A percentile compares a stretch with the other conserved stretches of the same genome.
phyloP scores from a whole-genome alignment of 2,888 invertebrate species.

The Diadegma fenestrale region DNA sequence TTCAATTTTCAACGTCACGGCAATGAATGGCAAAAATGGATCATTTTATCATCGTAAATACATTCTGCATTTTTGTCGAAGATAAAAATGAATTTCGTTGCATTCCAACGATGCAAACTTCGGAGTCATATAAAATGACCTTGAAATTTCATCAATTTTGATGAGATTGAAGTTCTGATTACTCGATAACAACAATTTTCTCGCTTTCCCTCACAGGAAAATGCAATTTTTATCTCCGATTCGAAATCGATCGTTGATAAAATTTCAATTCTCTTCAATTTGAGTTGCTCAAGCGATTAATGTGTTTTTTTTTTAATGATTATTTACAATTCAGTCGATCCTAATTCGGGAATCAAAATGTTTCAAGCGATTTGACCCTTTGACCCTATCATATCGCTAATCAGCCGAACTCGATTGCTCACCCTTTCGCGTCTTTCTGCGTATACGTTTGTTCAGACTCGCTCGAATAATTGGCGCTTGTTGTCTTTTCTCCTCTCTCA shows the following conservation, averaged over 20 bases:
- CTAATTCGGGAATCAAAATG: background rate
- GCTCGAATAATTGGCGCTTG: constrained; percentile 21
- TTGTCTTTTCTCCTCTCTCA: constrained; percentile 26
- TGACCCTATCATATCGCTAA: background rate
- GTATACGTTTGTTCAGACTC: constrained; percentile 1
- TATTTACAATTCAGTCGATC: background rate
- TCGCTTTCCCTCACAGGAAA: background rate
- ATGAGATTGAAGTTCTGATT: background rate
- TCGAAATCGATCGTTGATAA: background rate
- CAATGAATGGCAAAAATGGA: too few relatives aligned
- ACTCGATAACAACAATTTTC: background rate
- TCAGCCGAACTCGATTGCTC: background rate
- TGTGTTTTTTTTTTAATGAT: background rate
- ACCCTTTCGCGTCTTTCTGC: background rate
- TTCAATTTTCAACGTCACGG: too few relatives aligned
- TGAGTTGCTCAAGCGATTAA: background rate
- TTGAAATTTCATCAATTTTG: background rate
- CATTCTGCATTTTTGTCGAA: too few relatives aligned
- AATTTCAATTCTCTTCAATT: background rate
- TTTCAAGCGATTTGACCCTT: background rate
- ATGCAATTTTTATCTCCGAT: too few relatives aligned
- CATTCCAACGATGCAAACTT: too few relatives aligned
- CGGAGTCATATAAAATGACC: too few relatives aligned
- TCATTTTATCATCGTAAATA: too few relatives aligned
- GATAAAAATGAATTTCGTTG: too few relatives aligned